Conservation (phyloP, 2,888 invertebrate genomes). For the Cremastinae sp. region DNA sequence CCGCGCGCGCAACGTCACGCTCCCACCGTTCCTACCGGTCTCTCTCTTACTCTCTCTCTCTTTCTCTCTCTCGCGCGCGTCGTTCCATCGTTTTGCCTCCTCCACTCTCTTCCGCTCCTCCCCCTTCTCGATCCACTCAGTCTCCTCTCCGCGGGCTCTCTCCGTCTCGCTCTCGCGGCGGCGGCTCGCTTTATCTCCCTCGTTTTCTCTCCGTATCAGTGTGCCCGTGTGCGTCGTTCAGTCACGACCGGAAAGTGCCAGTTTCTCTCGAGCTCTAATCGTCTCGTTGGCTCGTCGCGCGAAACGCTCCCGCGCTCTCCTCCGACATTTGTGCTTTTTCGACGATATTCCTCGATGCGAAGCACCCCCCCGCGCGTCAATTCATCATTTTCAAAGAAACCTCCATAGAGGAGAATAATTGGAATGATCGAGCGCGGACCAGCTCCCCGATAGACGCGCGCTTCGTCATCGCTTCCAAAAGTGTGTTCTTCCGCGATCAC, state of each 20-base stretch:
- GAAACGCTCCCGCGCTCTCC: constrained; percentile 55
- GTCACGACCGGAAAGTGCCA: constrained; percentile 78
- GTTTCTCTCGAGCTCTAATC: constrained; percentile 77
- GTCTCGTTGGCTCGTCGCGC: constrained; percentile 70
- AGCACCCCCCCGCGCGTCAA: constrained; percentile 17
- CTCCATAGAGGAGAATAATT: too few relatives aligned
- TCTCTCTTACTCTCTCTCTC: constrained; percentile 30
- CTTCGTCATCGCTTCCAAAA: not conserved
- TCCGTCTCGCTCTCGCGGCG: constrained; percentile 44
- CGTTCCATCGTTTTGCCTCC: constrained; percentile 24
- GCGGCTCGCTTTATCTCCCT: constrained; percentile 60
- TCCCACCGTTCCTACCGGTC: constrained; percentile 52
- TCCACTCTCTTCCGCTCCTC: constrained; percentile 5
- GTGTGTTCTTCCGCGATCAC: constrained; percentile 9
- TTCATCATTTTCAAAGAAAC: too few relatives aligned
- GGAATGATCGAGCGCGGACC: too few relatives aligned
- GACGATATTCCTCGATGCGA: constrained; percentile 41
- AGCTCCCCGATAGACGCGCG: too few relatives aligned
- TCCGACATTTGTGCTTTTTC: constrained; percentile 39
- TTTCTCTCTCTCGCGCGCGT: constrained; percentile 27
- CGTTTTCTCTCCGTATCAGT: constrained; percentile 63
- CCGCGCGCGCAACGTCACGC: constrained; percentile 62
- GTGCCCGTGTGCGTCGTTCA: constrained; percentile 65
- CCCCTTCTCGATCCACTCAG: constrained; percentile 17
- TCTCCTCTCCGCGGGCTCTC: constrained; percentile 30